Conservation (phyloP, 2,888 invertebrate species). For the Eupsilia transversa region DNA sequence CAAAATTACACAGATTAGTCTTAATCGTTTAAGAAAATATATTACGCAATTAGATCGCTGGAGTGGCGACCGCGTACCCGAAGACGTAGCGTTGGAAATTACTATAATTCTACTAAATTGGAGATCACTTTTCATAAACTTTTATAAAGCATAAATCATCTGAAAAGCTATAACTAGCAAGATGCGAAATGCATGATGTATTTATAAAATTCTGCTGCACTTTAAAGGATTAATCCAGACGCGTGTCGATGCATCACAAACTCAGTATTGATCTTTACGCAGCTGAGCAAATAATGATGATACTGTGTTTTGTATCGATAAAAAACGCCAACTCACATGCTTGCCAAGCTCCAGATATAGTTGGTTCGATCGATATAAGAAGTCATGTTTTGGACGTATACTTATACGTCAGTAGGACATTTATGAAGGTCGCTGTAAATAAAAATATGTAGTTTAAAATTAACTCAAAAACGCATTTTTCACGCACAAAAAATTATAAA, state of each 20-base stretch:
- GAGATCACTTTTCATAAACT: neutral
- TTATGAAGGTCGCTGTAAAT: neutral
- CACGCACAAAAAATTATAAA: no score
- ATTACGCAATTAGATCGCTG: no score
- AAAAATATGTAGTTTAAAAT: no score
- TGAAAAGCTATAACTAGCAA: no score
- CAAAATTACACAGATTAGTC: no score
- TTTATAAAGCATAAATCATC: no score
- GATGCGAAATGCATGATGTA: no score
- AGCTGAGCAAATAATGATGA: slow-evolving; percentile 32
- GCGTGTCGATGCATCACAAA: neutral
- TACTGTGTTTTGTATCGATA: slow-evolving; percentile 8
- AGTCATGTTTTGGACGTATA: slow-evolving; percentile 13
- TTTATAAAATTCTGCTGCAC: neutral
- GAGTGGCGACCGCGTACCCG: no score
- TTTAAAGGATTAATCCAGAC: neutral
- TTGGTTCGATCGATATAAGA: slow-evolving; percentile 15
- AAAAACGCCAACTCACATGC: slow-evolving; percentile 1
- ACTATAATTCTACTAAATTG: neutral
- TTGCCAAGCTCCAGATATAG: slow-evolving; percentile 13
- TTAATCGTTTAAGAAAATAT: no score
- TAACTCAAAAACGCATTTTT: no score
- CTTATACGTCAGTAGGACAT: neutral
- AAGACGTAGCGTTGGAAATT: no score
- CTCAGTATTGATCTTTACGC: slow-evolving; percentile 4